Evolutionary conservation across 2,113 vertebrate species (phyloP), one percentile per base, ranked within the genome.

Genomic region (Rhombomys opimus): DNA sequence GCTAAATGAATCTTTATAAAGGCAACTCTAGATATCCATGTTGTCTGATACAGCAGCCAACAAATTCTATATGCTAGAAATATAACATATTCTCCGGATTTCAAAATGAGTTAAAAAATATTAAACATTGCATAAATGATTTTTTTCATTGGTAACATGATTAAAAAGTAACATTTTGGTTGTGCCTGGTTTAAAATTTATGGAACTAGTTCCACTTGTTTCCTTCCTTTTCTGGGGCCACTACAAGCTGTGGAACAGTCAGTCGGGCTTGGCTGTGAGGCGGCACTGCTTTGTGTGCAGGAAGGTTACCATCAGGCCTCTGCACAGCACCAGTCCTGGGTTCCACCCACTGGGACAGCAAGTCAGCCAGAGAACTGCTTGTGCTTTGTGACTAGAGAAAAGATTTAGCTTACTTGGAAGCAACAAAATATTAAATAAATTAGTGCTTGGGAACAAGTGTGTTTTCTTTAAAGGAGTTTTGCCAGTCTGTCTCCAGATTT

Each of bases 101-200:
- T 77, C 87, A 87, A 86, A 94, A 61, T 70, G 8, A 87, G 32
- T 20, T 25, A 1, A 54, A 38, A 67, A 93, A 57, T 78, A 68
- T n/a, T 80, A 84, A 95, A 61, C 41, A 61, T n/a, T 20, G n/a
- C 46, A 63, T 67, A 57, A 70, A 22, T 18, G 82, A 41, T 57
- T 87, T 46, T 46, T 94, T 89, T 89, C 82, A 80, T 59, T 89
- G 35, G 32, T 73, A 76, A 92, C 10, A 63, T 92, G 54, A 81
- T 82, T 7, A 78, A 90, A 78, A 30, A 4, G 67, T 80, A 92
- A 93, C n/a, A 91, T 92, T 89, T 81, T 35, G 32, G 41, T 59
- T 85, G 78, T 23, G 78, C 0, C n/a, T 14, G 1, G n/a, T 88
- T 90, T 91, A 89, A 81, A 59, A 90, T 67, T 90, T 90, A 86